phyloP scores from a whole-genome alignment of 1,140 invertebrate genomes.

The Hypsibius dujardini region DNA sequence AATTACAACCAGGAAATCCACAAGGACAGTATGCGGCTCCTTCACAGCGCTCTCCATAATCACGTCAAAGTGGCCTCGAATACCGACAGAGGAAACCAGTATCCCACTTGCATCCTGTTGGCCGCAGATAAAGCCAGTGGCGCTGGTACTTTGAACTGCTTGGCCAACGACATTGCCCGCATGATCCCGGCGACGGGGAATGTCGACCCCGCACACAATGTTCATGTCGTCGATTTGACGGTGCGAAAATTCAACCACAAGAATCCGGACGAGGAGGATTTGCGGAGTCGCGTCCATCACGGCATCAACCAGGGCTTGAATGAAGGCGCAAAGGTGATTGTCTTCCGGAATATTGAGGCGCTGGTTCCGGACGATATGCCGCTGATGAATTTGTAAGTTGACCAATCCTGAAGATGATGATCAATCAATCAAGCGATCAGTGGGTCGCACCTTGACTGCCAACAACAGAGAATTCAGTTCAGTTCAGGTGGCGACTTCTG shows the following conservation, averaged over 20 bases:
- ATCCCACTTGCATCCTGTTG: conserved; percentile 13
- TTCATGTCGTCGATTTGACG: neutral
- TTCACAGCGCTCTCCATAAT: neutral
- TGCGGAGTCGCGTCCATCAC: conserved; percentile 10
- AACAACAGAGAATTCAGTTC: no score
- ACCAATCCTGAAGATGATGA: no score
- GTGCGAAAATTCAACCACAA: neutral
- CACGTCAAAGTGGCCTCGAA: neutral
- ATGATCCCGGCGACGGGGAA: neutral
- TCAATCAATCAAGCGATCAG: no score
- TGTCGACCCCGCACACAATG: neutral
- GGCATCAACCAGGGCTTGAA: conserved; percentile 13
- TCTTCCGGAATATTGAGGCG: neutral
- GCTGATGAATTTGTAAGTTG: neutral
- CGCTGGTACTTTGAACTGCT: neutral
- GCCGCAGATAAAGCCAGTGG: neutral
- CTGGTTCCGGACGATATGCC: conserved; percentile 1
- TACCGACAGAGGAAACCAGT: neutral
- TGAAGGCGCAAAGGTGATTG: neutral
- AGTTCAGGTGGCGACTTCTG: no score
- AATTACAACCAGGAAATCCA: neutral
- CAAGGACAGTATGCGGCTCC: neutral
- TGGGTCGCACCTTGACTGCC: no score
- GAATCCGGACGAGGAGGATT: conserved; percentile 3
- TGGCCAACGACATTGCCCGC: neutral